Conservation (phyloP, 2,113 vertebrate species). For the Ovibos moschatus region DNA sequence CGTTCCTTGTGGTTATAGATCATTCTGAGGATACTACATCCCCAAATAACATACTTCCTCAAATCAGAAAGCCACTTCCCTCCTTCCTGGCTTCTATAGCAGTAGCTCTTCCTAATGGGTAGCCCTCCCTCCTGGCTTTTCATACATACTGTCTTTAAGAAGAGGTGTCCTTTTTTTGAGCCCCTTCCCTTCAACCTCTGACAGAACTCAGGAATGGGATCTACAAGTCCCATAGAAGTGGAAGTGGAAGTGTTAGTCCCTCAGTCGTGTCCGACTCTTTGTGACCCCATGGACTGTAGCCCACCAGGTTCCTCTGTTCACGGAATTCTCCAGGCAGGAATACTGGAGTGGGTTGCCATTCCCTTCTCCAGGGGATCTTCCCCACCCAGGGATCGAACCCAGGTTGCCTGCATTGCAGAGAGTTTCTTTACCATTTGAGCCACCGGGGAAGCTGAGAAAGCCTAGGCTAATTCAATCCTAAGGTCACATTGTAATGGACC, state of each 20-base stretch:
- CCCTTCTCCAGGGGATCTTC: neutral
- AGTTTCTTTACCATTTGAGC: neutral
- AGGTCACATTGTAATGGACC: neutral
- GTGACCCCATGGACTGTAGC: neutral
- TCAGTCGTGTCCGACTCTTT: neutral
- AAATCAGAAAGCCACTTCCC: neutral
- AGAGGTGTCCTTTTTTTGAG: neutral
- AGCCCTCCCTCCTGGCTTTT: neutral
- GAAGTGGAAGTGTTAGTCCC: neutral
- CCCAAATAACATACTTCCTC: slow-evolving; percentile 9
- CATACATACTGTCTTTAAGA: neutral
- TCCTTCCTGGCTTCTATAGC: neutral
- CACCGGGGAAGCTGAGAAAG: neutral
- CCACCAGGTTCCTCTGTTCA: neutral
- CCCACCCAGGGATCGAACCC: neutral
- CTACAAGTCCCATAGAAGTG: neutral
- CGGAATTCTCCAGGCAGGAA: neutral
- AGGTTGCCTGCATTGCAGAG: neutral
- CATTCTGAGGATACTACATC: neutral
- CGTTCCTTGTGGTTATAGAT: neutral
- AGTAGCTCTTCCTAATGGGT: neutral
- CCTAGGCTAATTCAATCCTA: neutral
- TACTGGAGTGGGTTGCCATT: neutral
- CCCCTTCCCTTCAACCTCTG: neutral
- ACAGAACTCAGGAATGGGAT: neutral